Percentiles rank a stretch among this genome's conserved stretches.
These are phyloP conservation scores for Onthophagus taurus DNA, from an alignment of 1,140 invertebrate species.

Conservation along the genomic window DNA sequence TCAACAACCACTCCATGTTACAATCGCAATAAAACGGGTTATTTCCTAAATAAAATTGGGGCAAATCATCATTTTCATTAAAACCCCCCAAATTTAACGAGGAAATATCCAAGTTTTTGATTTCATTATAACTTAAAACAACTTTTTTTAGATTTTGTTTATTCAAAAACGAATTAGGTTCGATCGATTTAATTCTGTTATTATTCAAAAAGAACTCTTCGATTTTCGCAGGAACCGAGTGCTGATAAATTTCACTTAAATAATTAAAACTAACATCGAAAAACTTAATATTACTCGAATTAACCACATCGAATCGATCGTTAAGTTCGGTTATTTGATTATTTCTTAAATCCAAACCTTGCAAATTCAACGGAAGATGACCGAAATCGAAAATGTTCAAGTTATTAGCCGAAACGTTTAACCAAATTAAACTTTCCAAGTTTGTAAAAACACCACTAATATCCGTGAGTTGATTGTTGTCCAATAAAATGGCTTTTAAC, in stretches of 20 bases:
- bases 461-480: slow-evolving; percentile 55
- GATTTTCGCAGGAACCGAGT: slow-evolving; percentile 60
- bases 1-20: slow-evolving; percentile 75
- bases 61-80: slow-evolving; percentile 52
- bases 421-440: slow-evolving; percentile 55
- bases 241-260: slow-evolving; percentile 54
- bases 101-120: slow-evolving; percentile 61
- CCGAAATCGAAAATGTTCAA: slow-evolving; percentile 58
- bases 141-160: slow-evolving; percentile 61
- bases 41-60: slow-evolving; percentile 68
- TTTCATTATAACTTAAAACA: slow-evolving; percentile 64
- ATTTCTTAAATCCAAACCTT: slow-evolving; percentile 61
- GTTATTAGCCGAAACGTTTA: slow-evolving; percentile 62
- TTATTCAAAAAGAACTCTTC: slow-evolving; percentile 68
- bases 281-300: slow-evolving; percentile 58
- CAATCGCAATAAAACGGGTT: slow-evolving; percentile 79
- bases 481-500: slow-evolving; percentile 55
- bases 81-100: slow-evolving; percentile 59
- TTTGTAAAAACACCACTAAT: slow-evolving; percentile 57
- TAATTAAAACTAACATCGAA: slow-evolving; percentile 67
- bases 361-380: slow-evolving; percentile 53
- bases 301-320: slow-evolving; percentile 52
- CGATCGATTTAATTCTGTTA: slow-evolving; percentile 60
- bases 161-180: slow-evolving; percentile 61
- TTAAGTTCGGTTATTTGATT: slow-evolving; percentile 56